Evolutionary conservation across 2,888 invertebrate species (phyloP), one percentile per base, ranked within the genome.

Genomic region (Linnaemya vulpina): DNA sequence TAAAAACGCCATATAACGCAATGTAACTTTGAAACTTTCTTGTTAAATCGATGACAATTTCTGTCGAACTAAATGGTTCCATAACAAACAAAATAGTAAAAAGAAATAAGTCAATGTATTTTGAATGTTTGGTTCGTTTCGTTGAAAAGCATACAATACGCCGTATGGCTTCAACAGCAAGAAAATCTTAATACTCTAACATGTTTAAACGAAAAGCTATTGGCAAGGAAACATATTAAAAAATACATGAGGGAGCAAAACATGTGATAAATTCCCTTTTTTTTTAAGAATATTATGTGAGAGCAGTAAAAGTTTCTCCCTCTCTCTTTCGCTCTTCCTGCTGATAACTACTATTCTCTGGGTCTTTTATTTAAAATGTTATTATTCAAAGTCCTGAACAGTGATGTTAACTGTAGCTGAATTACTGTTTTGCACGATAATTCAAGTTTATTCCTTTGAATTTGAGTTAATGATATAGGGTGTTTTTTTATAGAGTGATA

Each of bases 31-130:
- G 17, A 22, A 79, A 70, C 30, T 68, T 71, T 77, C 81, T 77
- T 78, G 77, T 82, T 81, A 58, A 82, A 82, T 78, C 77, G 84
- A 85, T 81, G 81, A 78, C 84, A 74, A 74, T 85, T 85, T 68
- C 63, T 55, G 43, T 38, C 74, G 78, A 74, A 85, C 81, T 85
- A 68, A 73, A 77, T 74, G 65, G 43, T n/a, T 68, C 51, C 30
- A 43, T 35, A 51, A 43, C 68, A 60, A 30, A 49, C 15, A 17
- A 17, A 49, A 73, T 22, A 58, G n/a, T n/a, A 43, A 58, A 71
- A 30, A 11, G 10, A 22, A 68, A 65, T 30, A 30, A 67, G 40
- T 74, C 67, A 70, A 71, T 75, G 78, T 70, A 60, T 53, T 49
- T 60, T n/a, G 0, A 51, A 38, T 13, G 35, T 53, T 71, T 67